Evolutionary conservation across 2,113 vertebrate genomes (phyloP).

Genomic region (Grallaria varia): DNA sequence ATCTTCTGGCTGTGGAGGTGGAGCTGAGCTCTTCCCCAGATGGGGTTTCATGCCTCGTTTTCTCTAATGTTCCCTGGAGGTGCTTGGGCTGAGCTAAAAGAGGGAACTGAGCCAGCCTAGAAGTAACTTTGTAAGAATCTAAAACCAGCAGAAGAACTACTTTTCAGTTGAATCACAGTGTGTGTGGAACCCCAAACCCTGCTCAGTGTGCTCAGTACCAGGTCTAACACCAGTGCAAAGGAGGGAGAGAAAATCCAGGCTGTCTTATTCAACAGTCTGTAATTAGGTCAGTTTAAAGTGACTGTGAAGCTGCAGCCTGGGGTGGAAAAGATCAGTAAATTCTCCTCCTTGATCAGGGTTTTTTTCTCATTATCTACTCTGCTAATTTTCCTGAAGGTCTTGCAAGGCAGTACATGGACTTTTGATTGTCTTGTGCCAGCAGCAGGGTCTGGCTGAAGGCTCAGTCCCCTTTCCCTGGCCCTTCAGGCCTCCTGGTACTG

Average conservation of each 20-base stretch:
- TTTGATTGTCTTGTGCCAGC: background rate
- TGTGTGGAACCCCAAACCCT: background rate
- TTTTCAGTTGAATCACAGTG: background rate
- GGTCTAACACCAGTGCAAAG: background rate
- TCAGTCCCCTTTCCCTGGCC: background rate
- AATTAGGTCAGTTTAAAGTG: background rate
- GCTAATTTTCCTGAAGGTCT: background rate
- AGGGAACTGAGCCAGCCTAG: background rate
- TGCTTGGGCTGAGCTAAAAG: background rate
- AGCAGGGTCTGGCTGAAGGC: background rate
- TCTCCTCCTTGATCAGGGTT: background rate
- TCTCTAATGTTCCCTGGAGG: background rate
- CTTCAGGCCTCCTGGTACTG: background rate
- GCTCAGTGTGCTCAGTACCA: background rate
- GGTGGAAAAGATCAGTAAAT: background rate
- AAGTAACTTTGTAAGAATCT: background rate
- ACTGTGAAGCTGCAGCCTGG: background rate
- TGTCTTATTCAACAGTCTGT: background rate
- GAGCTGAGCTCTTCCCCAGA: background rate
- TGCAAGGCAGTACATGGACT: background rate
- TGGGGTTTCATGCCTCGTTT: background rate
- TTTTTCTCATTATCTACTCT: background rate
- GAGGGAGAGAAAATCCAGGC: background rate
- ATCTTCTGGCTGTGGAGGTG: background rate
- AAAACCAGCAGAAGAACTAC: background rate